These are phyloP conservation scores for Ptilorrhoa leucosticta DNA, from an alignment of 2,113 vertebrate genomes.

Conservation along the genomic window DNA sequence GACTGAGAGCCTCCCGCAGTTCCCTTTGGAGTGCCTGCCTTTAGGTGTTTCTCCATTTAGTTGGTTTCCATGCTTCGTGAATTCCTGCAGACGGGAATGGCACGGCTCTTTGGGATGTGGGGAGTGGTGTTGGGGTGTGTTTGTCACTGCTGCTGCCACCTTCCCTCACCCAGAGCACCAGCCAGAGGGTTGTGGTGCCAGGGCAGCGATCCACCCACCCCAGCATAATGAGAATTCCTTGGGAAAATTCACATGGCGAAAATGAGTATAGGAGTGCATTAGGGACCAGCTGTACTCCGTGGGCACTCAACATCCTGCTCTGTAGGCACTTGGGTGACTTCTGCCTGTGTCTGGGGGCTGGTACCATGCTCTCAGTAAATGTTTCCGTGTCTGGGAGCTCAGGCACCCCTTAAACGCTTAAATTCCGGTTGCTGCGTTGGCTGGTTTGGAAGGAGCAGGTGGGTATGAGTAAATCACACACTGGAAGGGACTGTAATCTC, in stretches of 20 bases:
- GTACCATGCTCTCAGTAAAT: neutral
- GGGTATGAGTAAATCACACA: neutral
- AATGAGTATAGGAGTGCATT: fast-evolving
- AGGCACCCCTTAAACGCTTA: fast-evolving
- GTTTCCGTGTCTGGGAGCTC: fast-evolving
- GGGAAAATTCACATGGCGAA: neutral
- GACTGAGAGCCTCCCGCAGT: neutral
- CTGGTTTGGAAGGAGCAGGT: neutral
- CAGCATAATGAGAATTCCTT: neutral
- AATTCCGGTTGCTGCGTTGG: fast-evolving
- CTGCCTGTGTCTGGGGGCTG: neutral
- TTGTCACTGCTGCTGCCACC: neutral
- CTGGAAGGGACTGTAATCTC: neutral
- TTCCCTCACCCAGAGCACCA: neutral
- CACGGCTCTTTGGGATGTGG: neutral
- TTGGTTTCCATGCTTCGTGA: neutral
- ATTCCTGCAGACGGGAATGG: neutral
- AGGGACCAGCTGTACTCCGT: fast-evolving
- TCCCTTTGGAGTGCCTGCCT: neutral
- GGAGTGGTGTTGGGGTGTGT: neutral
- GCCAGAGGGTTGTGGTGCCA: neutral
- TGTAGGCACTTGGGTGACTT: neutral
- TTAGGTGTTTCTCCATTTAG: neutral
- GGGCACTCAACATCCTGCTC: fast-evolving
- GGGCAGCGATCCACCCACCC: neutral